phyloP scores from a whole-genome alignment of 2,113 vertebrate species.

The Pyxicephalus adspersus region DNA sequence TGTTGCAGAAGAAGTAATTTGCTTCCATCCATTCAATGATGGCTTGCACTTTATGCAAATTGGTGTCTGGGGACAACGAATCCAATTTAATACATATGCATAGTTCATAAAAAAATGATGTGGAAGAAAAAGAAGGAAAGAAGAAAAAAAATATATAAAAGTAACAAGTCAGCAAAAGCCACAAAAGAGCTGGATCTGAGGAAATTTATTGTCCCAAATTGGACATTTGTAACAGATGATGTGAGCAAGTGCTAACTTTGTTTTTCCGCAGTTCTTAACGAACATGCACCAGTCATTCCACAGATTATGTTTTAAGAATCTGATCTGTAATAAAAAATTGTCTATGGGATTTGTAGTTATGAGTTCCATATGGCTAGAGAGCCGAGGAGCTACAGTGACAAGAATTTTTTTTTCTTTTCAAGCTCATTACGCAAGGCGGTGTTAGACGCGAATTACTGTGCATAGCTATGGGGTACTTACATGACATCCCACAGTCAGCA shows the following conservation, averaged over 20 bases:
- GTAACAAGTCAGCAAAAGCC: conserved; percentile 82
- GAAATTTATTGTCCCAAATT: conserved; percentile 85
- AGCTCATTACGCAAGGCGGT: conserved; percentile 80
- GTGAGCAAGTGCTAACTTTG: conserved; percentile 88
- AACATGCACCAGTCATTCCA: conserved; percentile 82
- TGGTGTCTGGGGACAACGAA: conserved; percentile 99
- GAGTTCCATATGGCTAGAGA: conserved; percentile 87
- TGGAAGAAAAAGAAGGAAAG: conserved; percentile 74
- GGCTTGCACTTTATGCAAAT: conserved; percentile 99
- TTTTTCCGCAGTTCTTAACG: conserved; percentile 82
- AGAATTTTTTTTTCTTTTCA: conserved; percentile 74
- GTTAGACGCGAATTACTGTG: conserved; percentile 79
- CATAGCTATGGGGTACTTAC: conserved; percentile 83
- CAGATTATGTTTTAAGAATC: conserved; percentile 85
- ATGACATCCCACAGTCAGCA: conserved; percentile 85
- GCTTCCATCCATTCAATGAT: conserved; percentile 98
- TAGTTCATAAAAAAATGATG: conserved; percentile 85
- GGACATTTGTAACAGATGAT: conserved; percentile 90
- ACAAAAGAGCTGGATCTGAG: conserved; percentile 80
- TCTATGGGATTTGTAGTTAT: conserved; percentile 86
- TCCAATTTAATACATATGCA: conserved; percentile 98
- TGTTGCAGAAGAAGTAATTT: conserved; percentile 98
- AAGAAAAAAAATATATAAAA: conserved; percentile 68
- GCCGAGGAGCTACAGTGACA: conserved; percentile 83
- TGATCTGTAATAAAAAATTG: conserved; percentile 86